Conservation (phyloP, 2,797 vertebrate genomes). For the Pogonophryne albipinna region DNA sequence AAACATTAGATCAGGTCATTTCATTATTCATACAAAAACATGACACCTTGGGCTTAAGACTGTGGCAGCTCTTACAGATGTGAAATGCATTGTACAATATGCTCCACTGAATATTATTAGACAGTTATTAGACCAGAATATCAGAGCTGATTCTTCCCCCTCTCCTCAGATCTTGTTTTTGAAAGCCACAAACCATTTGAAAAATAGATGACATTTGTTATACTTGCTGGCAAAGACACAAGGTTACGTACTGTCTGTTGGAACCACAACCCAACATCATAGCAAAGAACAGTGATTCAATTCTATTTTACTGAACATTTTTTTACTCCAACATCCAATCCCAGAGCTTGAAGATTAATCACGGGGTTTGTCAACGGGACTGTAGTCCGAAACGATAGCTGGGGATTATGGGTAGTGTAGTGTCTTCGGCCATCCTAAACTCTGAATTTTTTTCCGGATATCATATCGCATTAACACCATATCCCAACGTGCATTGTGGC, state of each 20-base stretch:
- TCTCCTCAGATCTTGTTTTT: slow-evolving; percentile 2
- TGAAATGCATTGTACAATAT: slow-evolving; percentile 26
- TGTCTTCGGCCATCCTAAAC: too few relatives aligned
- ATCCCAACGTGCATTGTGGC: too few relatives aligned
- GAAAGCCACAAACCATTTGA: not conserved
- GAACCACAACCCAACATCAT: not conserved
- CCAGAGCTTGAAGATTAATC: too few relatives aligned
- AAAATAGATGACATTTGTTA: not conserved
- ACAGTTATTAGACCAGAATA: not conserved
- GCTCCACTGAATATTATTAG: slow-evolving; percentile 27
- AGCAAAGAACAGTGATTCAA: not conserved
- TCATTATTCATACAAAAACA: slow-evolving; percentile 61
- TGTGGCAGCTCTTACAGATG: slow-evolving; percentile 34
- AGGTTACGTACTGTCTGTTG: not conserved
- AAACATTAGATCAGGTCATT: slow-evolving; percentile 62
- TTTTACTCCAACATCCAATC: not conserved
- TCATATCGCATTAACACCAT: too few relatives aligned
- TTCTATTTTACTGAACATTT: not conserved
- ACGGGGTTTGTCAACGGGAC: too few relatives aligned
- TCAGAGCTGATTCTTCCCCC: slow-evolving; percentile 12
- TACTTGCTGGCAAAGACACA: not conserved
- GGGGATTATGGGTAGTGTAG: too few relatives aligned
- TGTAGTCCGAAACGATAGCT: too few relatives aligned
- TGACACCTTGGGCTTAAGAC: slow-evolving; percentile 40
- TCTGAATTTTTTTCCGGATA: too few relatives aligned